Evolutionary conservation across 1,140 invertebrate genomes (phyloP).

Genomic region (Littorina saxatilis): DNA sequence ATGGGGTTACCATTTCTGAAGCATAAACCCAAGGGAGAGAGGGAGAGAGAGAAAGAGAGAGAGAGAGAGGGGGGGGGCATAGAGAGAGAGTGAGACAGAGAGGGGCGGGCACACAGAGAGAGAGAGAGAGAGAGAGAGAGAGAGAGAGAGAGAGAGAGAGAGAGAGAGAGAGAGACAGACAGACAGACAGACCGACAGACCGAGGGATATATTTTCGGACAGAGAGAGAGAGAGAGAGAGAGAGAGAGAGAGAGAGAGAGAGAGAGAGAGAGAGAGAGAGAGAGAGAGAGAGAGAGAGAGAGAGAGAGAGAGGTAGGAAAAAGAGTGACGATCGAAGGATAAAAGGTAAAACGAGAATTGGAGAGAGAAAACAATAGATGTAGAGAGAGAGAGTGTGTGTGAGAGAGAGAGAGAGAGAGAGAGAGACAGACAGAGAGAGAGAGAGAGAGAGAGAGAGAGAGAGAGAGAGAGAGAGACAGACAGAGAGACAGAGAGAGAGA

Average conservation of each 20-base stretch:
- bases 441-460: constrained; percentile 13
- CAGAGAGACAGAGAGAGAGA: neutral
- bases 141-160: too few relatives aligned
- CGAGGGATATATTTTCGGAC: neutral
- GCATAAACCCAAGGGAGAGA: too few relatives aligned
- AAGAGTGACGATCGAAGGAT: neutral
- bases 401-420: neutral
- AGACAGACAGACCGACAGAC: neutral
- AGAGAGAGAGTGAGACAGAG: too few relatives aligned
- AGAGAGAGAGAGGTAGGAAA: neutral
- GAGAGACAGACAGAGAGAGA: neutral
- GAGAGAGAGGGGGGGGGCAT: too few relatives aligned
- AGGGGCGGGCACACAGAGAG: too few relatives aligned
- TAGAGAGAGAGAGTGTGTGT: neutral
- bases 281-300: neutral
- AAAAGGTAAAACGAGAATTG: neutral
- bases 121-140: too few relatives aligned
- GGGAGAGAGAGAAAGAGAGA: too few relatives aligned
- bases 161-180: neutral
- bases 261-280: constrained; percentile 17
- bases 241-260: constrained; percentile 1
- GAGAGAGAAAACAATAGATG: neutral
- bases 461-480: neutral
- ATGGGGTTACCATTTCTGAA: too few relatives aligned
- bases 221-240: neutral